Evolutionary conservation across 2,797 vertebrate genomes (phyloP).

Genomic region (Enteromius thamalakanensis): DNA sequence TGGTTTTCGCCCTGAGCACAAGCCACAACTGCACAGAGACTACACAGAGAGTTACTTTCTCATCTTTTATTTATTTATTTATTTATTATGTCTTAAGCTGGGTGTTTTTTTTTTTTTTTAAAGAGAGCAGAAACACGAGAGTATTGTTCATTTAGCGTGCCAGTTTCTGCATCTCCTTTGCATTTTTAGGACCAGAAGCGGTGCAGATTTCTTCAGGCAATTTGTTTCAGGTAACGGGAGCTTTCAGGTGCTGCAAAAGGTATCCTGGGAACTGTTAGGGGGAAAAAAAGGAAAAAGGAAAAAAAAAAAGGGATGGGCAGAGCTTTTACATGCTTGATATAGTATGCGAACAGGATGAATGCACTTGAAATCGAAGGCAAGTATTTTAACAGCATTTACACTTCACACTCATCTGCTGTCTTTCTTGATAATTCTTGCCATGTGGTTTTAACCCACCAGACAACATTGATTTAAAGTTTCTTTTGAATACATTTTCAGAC

Average conservation of each 20-base stretch:
- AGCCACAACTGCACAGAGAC: slow-evolving; percentile 77
- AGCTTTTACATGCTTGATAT: slow-evolving; percentile 77
- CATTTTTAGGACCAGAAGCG: slow-evolving; percentile 72
- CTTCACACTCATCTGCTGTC: not conserved
- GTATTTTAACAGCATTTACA: slow-evolving; percentile 24
- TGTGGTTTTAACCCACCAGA: slow-evolving; percentile 1
- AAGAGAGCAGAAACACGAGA: slow-evolving; percentile 74
- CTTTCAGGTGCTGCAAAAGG: slow-evolving; percentile 79
- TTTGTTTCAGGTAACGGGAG: slow-evolving; percentile 86
- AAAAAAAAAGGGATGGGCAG: slow-evolving; percentile 60
- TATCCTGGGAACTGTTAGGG: slow-evolving; percentile 81
- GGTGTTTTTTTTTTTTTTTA: slow-evolving; percentile 68
- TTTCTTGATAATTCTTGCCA: not conserved
- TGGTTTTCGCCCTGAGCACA: slow-evolving; percentile 79
- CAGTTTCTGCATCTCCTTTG: slow-evolving; percentile 72
- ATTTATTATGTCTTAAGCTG: slow-evolving; percentile 69
- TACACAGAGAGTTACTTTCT: slow-evolving; percentile 74
- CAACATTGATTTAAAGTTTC: not conserved
- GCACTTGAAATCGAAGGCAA: not conserved
- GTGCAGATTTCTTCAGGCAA: slow-evolving; percentile 82
- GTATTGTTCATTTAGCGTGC: slow-evolving; percentile 78
- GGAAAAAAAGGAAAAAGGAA: slow-evolving; percentile 61
- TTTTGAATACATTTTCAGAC: slow-evolving; percentile 10
- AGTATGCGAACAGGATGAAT: slow-evolving; percentile 73
- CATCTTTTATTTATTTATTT: slow-evolving; percentile 67